phyloP scores from a whole-genome alignment of 2,113 vertebrate genomes.

The Sander lucioperca region DNA sequence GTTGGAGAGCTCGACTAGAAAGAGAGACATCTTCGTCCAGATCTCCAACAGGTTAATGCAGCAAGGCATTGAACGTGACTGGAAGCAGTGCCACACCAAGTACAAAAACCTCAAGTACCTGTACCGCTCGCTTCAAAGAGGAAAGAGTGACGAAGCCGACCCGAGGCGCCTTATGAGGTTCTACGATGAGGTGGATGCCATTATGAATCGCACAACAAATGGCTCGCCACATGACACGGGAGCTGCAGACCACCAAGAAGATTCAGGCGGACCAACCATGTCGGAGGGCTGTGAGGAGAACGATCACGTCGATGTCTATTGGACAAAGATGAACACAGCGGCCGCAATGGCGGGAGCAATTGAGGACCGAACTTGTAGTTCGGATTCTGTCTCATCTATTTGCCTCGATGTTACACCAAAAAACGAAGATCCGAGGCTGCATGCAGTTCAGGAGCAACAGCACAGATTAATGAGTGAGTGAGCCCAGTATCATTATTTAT shows the following conservation, averaged over 20 bases:
- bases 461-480: conserved; percentile 58
- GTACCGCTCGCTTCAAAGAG: conserved; percentile 88
- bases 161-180: conserved; percentile 87
- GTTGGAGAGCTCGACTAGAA: conserved; percentile 90
- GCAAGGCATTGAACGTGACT: conserved; percentile 89
- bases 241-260: conserved; percentile 26
- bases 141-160: conserved; percentile 82
- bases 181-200: conserved; percentile 90
- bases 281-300: conserved; percentile 51
- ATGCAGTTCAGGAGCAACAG: conserved; percentile 24
- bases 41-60: conserved; percentile 88
- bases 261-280: not conserved
- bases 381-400: conserved; percentile 10
- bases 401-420: conserved; percentile 15
- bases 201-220: conserved; percentile 78
- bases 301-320: not conserved
- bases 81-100: conserved; percentile 92
- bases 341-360: not conserved
- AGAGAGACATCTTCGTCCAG: conserved; percentile 92
- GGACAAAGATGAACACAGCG: conserved; percentile 9
- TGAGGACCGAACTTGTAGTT: conserved; percentile 46
- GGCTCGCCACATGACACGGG: conserved; percentile 16
- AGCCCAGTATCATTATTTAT: conserved; percentile 24
- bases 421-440: not conserved
- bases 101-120: conserved; percentile 94